Evolutionary conservation across 2,888 invertebrate genomes (phyloP).

Genomic region (Himalopsyche tibetana): DNA sequence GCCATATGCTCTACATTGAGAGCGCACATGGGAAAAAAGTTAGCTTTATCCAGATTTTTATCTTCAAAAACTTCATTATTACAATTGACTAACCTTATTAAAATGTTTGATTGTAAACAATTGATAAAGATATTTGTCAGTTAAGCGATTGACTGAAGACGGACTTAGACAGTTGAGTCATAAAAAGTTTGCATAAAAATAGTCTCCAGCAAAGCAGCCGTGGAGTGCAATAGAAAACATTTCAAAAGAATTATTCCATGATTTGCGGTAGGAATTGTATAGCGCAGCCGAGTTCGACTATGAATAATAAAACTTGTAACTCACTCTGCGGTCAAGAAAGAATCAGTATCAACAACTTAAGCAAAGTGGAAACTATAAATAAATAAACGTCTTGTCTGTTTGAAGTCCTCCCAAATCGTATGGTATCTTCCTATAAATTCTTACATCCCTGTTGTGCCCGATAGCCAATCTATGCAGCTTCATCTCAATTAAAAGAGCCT

Average conservation of each 20-base stretch:
- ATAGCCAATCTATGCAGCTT: background rate
- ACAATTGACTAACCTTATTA: too few species aligned
- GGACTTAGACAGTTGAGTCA: background rate
- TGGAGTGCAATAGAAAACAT: background rate
- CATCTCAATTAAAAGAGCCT: background rate
- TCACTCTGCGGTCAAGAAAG: background rate
- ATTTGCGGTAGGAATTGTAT: background rate
- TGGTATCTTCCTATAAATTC: background rate
- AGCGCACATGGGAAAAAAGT: too few species aligned
- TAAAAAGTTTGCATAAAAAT: background rate
- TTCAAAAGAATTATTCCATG: slow-evolving; percentile 1
- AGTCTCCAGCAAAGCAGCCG: background rate
- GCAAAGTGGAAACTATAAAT: background rate
- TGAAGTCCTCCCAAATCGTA: background rate
- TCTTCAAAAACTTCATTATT: too few species aligned
- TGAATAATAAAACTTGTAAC: background rate
- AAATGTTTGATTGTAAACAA: too few species aligned
- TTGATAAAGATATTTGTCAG: background rate
- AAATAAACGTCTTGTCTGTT: background rate
- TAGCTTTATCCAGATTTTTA: too few species aligned
- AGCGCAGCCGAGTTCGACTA: background rate
- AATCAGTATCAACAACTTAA: background rate
- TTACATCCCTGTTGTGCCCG: background rate
- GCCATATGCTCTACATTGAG: too few species aligned
- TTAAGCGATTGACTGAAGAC: background rate